These are phyloP conservation scores for Tetheella fluctuosa DNA, from an alignment of 2,888 invertebrate genomes.

Conservation along the genomic window DNA sequence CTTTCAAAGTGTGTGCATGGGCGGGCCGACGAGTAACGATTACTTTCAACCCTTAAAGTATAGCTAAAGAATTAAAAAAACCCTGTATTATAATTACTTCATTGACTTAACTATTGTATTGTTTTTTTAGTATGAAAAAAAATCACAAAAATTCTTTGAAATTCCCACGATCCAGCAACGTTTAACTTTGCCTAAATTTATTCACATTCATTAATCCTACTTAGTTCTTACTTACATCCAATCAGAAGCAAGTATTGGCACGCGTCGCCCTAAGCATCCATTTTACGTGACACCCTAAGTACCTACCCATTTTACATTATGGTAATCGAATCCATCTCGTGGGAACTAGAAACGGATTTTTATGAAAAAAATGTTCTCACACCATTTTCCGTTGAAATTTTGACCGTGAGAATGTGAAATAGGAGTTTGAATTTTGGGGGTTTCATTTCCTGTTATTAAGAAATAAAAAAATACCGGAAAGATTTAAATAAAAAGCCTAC, in stretches of 20 bases:
- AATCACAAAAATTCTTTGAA: no score
- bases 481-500: no score
- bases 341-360: conserved; percentile 16
- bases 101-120: no score
- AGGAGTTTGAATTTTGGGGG: neutral
- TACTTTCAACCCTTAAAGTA: no score
- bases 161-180: no score
- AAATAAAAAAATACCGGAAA: neutral
- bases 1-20: no score
- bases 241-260: conserved; percentile 6
- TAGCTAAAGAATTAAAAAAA: no score
- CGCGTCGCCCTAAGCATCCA: conserved; percentile 4
- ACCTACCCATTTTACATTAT: conserved; percentile 5
- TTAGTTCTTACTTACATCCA: neutral
- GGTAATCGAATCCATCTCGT: conserved; percentile 13
- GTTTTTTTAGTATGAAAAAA: no score
- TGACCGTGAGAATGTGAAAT: conserved; percentile 5
- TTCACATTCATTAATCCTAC: neutral
- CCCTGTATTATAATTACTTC: no score
- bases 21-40: no score
- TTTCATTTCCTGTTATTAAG: neutral
- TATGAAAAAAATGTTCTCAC: conserved; percentile 12
- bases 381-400: neutral
- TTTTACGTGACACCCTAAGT: neutral
- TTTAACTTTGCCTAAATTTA: neutral